A percentile compares a stretch with the other conserved stretches of the same genome.
Evolutionary conservation across 2,797 vertebrate genomes (phyloP).

Genomic region (Enteromius trimaculatus): DNA sequence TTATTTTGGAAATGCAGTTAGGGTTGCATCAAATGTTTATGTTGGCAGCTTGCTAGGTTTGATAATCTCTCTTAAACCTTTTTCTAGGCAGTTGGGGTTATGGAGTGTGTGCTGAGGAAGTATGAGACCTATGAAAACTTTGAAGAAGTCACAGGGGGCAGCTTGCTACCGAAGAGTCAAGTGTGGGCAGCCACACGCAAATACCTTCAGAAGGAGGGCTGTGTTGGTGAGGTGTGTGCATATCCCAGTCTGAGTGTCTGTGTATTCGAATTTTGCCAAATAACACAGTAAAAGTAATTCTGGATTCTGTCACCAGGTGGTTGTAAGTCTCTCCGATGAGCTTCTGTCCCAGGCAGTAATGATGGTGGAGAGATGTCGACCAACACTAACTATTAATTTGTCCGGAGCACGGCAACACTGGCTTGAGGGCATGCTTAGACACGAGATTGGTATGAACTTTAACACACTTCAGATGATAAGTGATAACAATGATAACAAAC

Average conservation of each 20-base stretch:
- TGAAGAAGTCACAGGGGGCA: conserved; percentile 88
- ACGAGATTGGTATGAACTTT: conserved; percentile 87
- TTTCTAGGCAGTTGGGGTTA: conserved; percentile 89
- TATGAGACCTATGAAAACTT: conserved; percentile 93
- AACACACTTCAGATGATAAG: not conserved
- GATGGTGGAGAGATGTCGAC: conserved; percentile 95
- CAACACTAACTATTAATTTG: conserved; percentile 94
- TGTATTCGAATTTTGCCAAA: not conserved
- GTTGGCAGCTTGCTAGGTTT: not conserved
- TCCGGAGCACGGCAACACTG: conserved; percentile 93
- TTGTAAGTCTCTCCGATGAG: conserved; percentile 93
- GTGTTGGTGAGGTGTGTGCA: conserved; percentile 82
- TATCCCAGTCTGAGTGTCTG: not conserved
- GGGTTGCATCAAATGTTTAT: not conserved
- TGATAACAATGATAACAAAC: no score
- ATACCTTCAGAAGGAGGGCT: conserved; percentile 96
- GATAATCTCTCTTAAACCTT: not conserved
- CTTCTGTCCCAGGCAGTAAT: conserved; percentile 96
- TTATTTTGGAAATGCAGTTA: not conserved
- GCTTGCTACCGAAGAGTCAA: conserved; percentile 88
- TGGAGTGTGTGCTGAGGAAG: conserved; percentile 88
- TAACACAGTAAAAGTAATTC: not conserved
- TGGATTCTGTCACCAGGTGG: conserved; percentile 78
- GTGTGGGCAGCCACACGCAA: conserved; percentile 92
- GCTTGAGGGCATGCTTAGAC: conserved; percentile 97